Percentiles rank a stretch among this genome's conserved stretches.
phyloP scores from a whole-genome alignment of 2,113 vertebrate genomes.

The Dipodomys spectabilis region DNA sequence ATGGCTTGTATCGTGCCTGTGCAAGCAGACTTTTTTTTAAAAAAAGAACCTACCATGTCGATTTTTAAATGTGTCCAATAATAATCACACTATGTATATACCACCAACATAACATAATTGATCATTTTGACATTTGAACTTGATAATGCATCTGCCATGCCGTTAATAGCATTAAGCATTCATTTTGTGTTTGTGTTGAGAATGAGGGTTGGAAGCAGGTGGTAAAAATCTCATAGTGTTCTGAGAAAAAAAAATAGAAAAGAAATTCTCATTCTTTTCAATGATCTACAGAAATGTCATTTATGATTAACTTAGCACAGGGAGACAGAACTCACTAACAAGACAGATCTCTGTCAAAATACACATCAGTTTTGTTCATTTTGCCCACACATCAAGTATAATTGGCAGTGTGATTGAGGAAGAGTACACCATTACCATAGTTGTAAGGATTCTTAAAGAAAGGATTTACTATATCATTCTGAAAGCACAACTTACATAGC shows the following conservation, averaged over 20 bases:
- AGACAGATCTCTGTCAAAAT: conserved; percentile 7
- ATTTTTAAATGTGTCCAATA: conserved; percentile 8
- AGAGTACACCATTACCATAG: neutral
- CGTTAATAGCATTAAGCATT: neutral
- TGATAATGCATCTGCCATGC: neutral
- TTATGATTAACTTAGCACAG: conserved; percentile 3
- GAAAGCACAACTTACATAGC: neutral
- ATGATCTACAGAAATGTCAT: neutral
- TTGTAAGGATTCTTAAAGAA: conserved; percentile 28
- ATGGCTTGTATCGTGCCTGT: neutral
- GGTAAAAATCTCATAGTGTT: neutral
- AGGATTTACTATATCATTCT: neutral
- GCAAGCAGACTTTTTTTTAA: neutral
- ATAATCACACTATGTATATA: neutral
- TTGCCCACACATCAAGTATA: neutral
- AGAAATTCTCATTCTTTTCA: conserved; percentile 10
- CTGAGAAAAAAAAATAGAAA: neutral
- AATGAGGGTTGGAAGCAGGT: fast-evolving
- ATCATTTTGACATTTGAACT: conserved; percentile 28
- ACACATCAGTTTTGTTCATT: neutral
- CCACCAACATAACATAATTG: neutral
- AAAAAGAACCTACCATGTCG: too few species aligned
- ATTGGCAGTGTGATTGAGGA: conserved; percentile 20
- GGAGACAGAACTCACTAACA: neutral
- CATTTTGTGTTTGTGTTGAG: neutral